phyloP scores from a whole-genome alignment of 37 sponge, comb jelly and placozoan genomes.

The Crambe crambe region DNA sequence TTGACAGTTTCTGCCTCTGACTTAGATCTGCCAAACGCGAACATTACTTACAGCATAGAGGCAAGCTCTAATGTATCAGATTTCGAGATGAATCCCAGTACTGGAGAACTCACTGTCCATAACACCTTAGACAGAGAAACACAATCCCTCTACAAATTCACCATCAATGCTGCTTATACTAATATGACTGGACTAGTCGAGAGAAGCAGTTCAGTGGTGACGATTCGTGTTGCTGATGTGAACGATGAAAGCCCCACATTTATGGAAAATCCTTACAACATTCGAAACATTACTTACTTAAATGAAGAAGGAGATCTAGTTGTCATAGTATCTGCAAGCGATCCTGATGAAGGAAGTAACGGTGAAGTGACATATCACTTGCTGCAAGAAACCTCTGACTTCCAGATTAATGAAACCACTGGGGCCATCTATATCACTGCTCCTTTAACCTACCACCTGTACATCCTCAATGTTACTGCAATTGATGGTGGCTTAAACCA shows the following conservation, averaged over 20 bases:
- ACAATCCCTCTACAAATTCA: conserved; percentile 23
- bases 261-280: not conserved
- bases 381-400: conserved; percentile 6
- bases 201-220: not conserved
- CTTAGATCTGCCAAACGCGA: conserved; percentile 15
- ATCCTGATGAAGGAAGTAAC: conserved; percentile 35
- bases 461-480: conserved; percentile 43
- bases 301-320: conserved; percentile 30
- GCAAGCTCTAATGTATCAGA: not conserved
- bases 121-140: conserved; percentile 33
- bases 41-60: not conserved
- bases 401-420: conserved; percentile 44
- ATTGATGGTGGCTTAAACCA: conserved; percentile 33
- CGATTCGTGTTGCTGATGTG: conserved; percentile 28
- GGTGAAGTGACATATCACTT: conserved; percentile 32
- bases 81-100: not conserved
- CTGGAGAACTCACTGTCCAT: not conserved
- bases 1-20: conserved; percentile 35
- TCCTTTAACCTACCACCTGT: not conserved
- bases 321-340: conserved; percentile 39
- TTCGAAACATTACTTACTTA: conserved; percentile 12
- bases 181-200: not conserved
- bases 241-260: conserved; percentile 59
- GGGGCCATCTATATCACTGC: conserved; percentile 47
- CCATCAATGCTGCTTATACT: conserved; percentile 3